Evolutionary conservation across 2,888 invertebrate genomes (phyloP), one percentile per base, ranked within the genome.

Genomic region (Gymnocheta viridis): DNA sequence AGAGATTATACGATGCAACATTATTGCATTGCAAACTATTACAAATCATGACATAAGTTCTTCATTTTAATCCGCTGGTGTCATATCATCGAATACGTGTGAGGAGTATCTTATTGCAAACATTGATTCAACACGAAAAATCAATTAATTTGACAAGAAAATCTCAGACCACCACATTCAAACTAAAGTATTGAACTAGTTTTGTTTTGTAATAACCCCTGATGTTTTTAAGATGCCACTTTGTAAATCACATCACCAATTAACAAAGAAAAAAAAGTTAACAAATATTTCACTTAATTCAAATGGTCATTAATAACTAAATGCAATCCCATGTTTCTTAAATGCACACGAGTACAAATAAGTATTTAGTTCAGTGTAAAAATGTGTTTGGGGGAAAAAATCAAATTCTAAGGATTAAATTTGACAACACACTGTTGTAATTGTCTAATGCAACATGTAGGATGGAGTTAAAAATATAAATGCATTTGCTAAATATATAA

Each of bases 351-450:
- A 66, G 4, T 49, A 60, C 38, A 64, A 54, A 58, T 44, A 49
- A 54, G 35, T 73, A 60, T 77, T 58, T 41, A 70, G 62, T 70
- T 27, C 66, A 58, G 44, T 70, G 19, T 66, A 27, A 47, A 41
- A 32, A 38, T 49, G 29, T 49, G 29, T 66, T 64, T 64, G 6
- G 14, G 41, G n/a, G 19, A 17, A 44, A 17, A 17, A 10, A 64
- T 38, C 41, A 51, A 67, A 67, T 73, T 64, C 49, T 22, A 64
- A 77, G 81, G 77, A 81, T 84, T 84, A 84, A 58, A 70, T 84
- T 78, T 84, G 84, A 84, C 84, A 84, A 78, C 64, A 72, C 41
- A 35, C 54, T 64, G 67, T 58, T 84, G 77, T 78, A 78, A 69
- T 80, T 84, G 80, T 84, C 77, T 73, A 69, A 74, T 56, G 35